These are phyloP conservation scores for Sarcoramphus papa DNA, from an alignment of 2,797 vertebrate species.

Conservation along the genomic window DNA sequence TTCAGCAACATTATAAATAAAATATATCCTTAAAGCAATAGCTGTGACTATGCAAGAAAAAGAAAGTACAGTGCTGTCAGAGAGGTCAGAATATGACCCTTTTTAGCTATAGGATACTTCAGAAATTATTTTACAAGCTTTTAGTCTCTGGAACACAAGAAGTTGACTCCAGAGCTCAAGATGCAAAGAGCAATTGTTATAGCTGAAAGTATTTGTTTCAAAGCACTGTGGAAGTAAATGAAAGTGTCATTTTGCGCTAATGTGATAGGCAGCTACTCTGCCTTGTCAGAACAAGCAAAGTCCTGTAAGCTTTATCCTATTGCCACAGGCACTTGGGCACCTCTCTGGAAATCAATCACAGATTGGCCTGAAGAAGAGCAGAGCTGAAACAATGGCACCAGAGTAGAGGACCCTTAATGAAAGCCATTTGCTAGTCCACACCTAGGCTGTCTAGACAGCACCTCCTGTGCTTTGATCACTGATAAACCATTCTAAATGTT, in stretches of 20 bases:
- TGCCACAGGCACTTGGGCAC: constrained; percentile 82
- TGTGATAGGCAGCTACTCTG: constrained; percentile 81
- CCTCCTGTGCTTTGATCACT: constrained; percentile 79
- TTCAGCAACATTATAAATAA: background rate
- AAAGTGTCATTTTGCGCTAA: constrained; percentile 86
- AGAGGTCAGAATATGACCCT: background rate
- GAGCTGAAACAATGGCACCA: constrained; percentile 71
- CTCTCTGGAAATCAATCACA: constrained; percentile 89
- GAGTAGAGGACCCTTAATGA: constrained; percentile 77
- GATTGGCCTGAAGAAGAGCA: constrained; percentile 80
- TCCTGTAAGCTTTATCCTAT: constrained; percentile 79
- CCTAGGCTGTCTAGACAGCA: constrained; percentile 80
- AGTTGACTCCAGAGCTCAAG: constrained; percentile 52
- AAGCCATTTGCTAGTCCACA: constrained; percentile 82
- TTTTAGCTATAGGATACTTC: constrained; percentile 17
- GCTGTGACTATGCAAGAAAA: background rate
- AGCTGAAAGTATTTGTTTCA: constrained; percentile 80
- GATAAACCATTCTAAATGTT: constrained; percentile 74
- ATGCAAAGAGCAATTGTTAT: constrained; percentile 59
- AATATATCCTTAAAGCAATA: background rate
- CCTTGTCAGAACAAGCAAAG: constrained; percentile 78
- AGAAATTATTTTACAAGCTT: constrained; percentile 37
- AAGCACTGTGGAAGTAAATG: constrained; percentile 77
- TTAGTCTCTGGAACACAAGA: constrained; percentile 43
- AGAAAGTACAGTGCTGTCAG: background rate